phyloP scores from a whole-genome alignment of 1,140 invertebrate genomes.

The Caerostris darwini region DNA sequence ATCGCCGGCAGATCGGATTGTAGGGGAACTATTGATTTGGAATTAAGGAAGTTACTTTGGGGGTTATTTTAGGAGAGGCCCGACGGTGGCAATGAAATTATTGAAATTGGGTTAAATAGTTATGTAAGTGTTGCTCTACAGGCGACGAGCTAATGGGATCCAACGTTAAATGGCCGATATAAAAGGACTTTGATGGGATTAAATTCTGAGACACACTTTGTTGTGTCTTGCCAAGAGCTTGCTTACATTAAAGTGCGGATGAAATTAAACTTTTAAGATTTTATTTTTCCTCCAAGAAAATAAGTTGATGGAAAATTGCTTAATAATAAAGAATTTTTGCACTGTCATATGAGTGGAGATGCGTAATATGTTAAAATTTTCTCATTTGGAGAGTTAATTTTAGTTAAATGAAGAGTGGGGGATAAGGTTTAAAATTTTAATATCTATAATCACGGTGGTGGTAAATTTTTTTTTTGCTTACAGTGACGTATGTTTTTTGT shows the following conservation, averaged over 20 bases:
- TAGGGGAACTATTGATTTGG: neutral
- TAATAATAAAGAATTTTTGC: too few relatives aligned
- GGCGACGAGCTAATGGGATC: neutral
- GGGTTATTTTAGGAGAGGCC: constrained; percentile 20
- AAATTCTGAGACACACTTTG: neutral
- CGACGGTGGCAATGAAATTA: neutral
- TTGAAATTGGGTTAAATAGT: constrained; percentile 43
- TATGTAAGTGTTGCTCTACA: neutral
- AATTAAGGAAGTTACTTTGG: constrained; percentile 9
- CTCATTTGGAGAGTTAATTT: too few relatives aligned
- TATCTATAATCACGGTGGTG: too few relatives aligned
- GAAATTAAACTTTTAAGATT: too few relatives aligned
- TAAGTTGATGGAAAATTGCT: neutral
- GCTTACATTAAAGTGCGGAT: neutral
- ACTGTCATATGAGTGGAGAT: too few relatives aligned
- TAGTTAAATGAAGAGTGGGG: too few relatives aligned
- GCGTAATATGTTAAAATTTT: too few relatives aligned
- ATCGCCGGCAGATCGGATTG: neutral
- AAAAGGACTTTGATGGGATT: neutral
- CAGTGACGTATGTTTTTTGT: too few relatives aligned
- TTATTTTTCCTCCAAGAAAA: neutral
- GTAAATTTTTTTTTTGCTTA: too few relatives aligned
- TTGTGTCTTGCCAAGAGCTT: neutral
- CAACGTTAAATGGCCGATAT: neutral
- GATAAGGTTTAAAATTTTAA: too few relatives aligned